These are phyloP conservation scores for Ceratotherium simum DNA, from an alignment of 2,113 vertebrate species.

Conservation along the genomic window DNA sequence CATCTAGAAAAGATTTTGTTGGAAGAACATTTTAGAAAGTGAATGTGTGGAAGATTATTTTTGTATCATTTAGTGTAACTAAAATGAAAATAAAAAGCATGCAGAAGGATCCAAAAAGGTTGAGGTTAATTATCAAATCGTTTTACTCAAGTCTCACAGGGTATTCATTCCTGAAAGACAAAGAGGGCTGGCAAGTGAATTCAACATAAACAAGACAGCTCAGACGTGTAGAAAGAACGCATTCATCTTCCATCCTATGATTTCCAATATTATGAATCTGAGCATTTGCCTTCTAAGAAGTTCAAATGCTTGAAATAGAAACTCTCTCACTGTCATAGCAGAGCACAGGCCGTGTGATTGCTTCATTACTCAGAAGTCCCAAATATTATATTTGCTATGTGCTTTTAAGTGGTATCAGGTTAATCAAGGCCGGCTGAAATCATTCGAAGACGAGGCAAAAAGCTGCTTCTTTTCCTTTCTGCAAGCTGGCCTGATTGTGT, in stretches of 20 bases:
- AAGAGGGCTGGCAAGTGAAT: background rate
- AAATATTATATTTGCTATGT: background rate
- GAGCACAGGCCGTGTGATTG: background rate
- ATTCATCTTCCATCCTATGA: conserved; percentile 22
- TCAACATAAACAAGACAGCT: conserved; percentile 33
- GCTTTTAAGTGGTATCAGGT: conserved; percentile 56
- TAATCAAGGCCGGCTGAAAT: conserved; percentile 56
- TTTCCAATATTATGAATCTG: background rate
- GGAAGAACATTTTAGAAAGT: conserved; percentile 29
- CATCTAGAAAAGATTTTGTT: background rate
- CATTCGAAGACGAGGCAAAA: conserved; percentile 50
- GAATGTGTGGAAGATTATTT: background rate
- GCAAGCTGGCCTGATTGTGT: conserved; percentile 63
- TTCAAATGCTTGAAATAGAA: conserved; percentile 3
- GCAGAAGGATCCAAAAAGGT: background rate
- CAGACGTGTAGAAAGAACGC: background rate
- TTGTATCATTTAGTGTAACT: background rate
- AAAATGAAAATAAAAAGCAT: conserved; percentile 13
- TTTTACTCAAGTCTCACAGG: background rate
- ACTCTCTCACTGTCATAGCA: background rate
- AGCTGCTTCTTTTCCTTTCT: conserved; percentile 57
- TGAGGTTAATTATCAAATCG: conserved; percentile 15
- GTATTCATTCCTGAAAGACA: conserved; percentile 17
- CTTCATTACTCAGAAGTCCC: conserved; percentile 54
- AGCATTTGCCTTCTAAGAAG: conserved; percentile 63